Percentiles rank a stretch among this genome's conserved stretches.
These are phyloP conservation scores for Alethe diademata DNA, from an alignment of 2,113 vertebrate species.

Conservation along the genomic window DNA sequence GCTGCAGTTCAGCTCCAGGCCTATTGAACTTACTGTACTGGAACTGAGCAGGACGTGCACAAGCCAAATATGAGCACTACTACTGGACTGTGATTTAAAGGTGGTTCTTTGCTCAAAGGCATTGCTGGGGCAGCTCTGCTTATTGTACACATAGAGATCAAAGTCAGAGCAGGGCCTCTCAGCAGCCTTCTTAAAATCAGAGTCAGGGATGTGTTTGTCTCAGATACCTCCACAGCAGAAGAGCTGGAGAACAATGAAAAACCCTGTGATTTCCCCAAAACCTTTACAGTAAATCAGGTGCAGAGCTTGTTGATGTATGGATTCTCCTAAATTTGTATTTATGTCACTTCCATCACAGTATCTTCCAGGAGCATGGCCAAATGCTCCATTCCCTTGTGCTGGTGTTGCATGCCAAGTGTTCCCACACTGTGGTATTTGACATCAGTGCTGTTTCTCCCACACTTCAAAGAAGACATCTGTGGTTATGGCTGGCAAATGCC, in stretches of 20 bases:
- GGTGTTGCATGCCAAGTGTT: not conserved
- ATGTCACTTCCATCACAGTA: not conserved
- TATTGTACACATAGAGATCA: not conserved
- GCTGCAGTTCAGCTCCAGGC: conserved; percentile 22
- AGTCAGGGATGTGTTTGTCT: not conserved
- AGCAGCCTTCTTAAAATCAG: not conserved
- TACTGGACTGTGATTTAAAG: conserved; percentile 23
- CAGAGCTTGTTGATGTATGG: not conserved
- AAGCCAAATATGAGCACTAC: conserved; percentile 14
- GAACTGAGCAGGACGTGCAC: not conserved
- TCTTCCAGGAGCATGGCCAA: conserved; percentile 13
- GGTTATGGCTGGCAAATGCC: conserved; percentile 55
- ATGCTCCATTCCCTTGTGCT: not conserved
- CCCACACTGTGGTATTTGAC: conserved; percentile 1
- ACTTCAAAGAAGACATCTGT: conserved; percentile 41
- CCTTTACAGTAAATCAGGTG: not conserved
- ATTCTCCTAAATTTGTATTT: conserved; percentile 17
- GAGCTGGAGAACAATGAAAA: not conserved
- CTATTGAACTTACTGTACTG: conserved; percentile 40
- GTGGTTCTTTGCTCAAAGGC: not conserved
- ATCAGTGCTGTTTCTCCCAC: conserved; percentile 31
- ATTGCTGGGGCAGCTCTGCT: not conserved
- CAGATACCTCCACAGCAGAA: not conserved
- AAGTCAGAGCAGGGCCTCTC: not conserved
- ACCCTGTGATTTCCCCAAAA: not conserved